Conservation (phyloP, 1,140 invertebrate genomes). For the Procambarus clarkii region DNA sequence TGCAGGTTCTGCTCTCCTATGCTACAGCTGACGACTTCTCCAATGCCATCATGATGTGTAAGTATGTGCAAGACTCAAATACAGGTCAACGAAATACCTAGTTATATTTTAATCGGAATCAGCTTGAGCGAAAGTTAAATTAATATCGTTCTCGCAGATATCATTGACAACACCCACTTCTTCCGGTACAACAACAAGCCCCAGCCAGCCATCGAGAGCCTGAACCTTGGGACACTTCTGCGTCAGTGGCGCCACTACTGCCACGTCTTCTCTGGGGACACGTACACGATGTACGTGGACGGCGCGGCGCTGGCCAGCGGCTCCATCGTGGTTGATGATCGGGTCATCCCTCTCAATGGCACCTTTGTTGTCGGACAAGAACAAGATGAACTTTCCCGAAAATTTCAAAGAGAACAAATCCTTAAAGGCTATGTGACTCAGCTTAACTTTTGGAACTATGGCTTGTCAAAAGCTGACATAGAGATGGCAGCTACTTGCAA, state of each 20-base stretch:
- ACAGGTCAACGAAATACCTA: too few species aligned
- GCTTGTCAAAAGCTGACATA: not conserved
- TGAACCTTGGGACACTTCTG: slow-evolving; percentile 11
- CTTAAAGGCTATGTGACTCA: slow-evolving; percentile 51
- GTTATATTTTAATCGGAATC: too few species aligned
- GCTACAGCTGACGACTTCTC: too few species aligned
- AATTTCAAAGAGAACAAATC: slow-evolving; percentile 27
- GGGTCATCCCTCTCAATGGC: slow-evolving; percentile 40
- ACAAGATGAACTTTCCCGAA: slow-evolving; percentile 28
- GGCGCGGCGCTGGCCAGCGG: slow-evolving; percentile 6
- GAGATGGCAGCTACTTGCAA: slow-evolving; percentile 18
- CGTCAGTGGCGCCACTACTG: slow-evolving; percentile 53
- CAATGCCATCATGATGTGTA: too few species aligned
- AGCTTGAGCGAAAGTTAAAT: too few species aligned
- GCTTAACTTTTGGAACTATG: slow-evolving; percentile 42
- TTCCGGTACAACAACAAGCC: slow-evolving; percentile 61
- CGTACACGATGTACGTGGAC: slow-evolving; percentile 52
- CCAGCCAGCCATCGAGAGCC: slow-evolving; percentile 2
- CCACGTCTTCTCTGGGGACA: slow-evolving; percentile 41
- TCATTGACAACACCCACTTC: slow-evolving; percentile 13
- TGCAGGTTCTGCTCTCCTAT: too few species aligned
- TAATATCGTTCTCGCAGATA: slow-evolving; percentile 18
- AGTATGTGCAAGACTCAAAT: too few species aligned
- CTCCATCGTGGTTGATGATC: slow-evolving; percentile 23
- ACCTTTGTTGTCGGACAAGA: slow-evolving; percentile 56